phyloP scores from a whole-genome alignment of 2,113 vertebrate genomes.

The Anhinga rufa region DNA sequence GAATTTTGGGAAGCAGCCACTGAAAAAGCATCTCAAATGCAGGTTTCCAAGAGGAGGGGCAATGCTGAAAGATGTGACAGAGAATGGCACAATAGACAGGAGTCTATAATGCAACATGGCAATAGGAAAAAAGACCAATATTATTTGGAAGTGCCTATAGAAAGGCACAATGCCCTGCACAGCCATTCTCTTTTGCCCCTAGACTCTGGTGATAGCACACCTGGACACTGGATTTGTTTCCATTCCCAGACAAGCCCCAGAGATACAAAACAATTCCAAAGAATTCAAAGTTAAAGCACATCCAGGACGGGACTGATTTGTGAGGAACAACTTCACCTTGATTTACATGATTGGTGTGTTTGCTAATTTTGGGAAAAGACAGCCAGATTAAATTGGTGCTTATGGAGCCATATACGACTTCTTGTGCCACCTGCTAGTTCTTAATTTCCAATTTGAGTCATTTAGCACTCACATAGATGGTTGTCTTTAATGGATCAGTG shows the following conservation, averaged over 20 bases:
- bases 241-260: neutral
- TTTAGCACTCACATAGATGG: neutral
- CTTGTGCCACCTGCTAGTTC: constrained; percentile 15
- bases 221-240: neutral
- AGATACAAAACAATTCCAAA: neutral
- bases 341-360: neutral
- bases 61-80: neutral
- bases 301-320: neutral
- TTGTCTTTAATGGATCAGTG: neutral
- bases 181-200: neutral
- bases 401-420: neutral
- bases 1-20: neutral
- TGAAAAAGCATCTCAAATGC: neutral
- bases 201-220: neutral
- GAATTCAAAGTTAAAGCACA: neutral
- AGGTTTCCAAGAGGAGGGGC: neutral
- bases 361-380: neutral
- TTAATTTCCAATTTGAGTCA: constrained; percentile 12
- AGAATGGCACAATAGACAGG: neutral
- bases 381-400: neutral
- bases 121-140: neutral
- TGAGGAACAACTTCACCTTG: neutral
- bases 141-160: neutral
- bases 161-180: neutral
- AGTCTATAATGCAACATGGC: neutral